These are phyloP conservation scores for Cyphomyrus discorhynchus DNA, from an alignment of 2,113 vertebrate species.

Conservation along the genomic window DNA sequence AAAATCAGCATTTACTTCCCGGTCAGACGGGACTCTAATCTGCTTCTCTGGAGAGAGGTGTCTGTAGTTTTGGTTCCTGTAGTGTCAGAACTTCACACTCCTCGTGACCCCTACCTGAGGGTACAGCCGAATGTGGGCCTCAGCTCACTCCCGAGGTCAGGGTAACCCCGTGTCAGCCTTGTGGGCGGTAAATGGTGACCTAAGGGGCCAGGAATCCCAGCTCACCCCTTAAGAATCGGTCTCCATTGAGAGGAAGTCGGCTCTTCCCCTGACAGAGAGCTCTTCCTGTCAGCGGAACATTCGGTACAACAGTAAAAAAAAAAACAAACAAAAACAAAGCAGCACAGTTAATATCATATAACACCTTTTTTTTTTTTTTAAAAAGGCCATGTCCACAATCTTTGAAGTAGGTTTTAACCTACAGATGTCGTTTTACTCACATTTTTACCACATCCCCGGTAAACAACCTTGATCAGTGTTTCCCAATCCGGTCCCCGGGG, in stretches of 20 bases:
- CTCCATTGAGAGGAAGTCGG: slow-evolving; percentile 16
- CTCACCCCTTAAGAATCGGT: slow-evolving; percentile 41
- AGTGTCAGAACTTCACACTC: background rate
- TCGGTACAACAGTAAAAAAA: background rate
- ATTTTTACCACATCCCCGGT: background rate
- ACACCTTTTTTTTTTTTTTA: background rate
- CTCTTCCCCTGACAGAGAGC: slow-evolving; percentile 9
- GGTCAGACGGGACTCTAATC: background rate
- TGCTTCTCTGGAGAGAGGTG: background rate
- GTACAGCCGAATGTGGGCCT: background rate
- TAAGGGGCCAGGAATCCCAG: slow-evolving; percentile 17
- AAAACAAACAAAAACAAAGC: background rate
- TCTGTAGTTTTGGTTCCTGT: background rate
- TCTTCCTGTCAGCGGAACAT: background rate
- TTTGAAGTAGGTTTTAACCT: background rate
- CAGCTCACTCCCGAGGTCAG: background rate
- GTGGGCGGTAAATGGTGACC: background rate
- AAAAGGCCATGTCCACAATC: background rate
- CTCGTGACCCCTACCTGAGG: background rate
- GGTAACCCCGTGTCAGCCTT: background rate
- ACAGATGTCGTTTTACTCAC: background rate
- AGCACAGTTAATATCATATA: background rate
- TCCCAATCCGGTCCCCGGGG: background rate
- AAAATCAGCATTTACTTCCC: background rate
- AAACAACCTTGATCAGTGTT: background rate